Conservation (phyloP, 2,888 invertebrate genomes). For the Drosophila paranaensis region DNA sequence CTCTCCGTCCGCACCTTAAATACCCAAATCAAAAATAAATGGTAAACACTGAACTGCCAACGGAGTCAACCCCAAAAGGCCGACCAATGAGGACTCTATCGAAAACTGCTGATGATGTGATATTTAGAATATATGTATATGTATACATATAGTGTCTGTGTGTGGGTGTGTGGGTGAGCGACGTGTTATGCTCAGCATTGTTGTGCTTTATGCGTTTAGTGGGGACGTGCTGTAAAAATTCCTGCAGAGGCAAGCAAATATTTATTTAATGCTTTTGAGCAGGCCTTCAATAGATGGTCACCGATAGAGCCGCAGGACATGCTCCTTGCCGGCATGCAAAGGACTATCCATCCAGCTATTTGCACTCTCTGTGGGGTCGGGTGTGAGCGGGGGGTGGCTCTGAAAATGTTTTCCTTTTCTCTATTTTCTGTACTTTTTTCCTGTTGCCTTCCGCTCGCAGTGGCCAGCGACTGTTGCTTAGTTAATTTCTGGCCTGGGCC, state of each 20-base stretch:
- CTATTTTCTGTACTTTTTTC: not conserved
- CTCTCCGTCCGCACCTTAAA: conserved; percentile 75
- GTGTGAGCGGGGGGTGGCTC: too few relatives aligned
- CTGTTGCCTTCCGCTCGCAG: conserved; percentile 8
- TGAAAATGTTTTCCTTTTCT: conserved; percentile 11
- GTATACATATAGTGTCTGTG: not conserved
- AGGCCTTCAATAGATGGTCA: conserved; percentile 53
- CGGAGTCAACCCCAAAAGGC: conserved; percentile 48
- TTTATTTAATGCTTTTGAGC: conserved; percentile 76
- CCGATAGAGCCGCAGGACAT: conserved; percentile 34
- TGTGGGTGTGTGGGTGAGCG: conserved; percentile 12
- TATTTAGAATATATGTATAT: conserved; percentile 64
- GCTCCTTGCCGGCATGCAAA: conserved; percentile 47
- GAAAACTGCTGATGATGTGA: conserved; percentile 79
- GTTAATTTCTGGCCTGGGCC: conserved; percentile 62
- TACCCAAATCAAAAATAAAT: conserved; percentile 82
- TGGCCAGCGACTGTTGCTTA: conserved; percentile 58
- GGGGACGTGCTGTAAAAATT: conserved; percentile 71
- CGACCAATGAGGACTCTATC: conserved; percentile 61
- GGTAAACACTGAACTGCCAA: conserved; percentile 73
- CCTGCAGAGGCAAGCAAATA: conserved; percentile 79
- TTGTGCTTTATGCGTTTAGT: conserved; percentile 51
- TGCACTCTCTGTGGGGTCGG: conserved; percentile 17
- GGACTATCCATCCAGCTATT: conserved; percentile 43
- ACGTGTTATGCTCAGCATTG: conserved; percentile 33